Conservation (phyloP, 2,797 vertebrate genomes). For the Phoebastria nigripes region DNA sequence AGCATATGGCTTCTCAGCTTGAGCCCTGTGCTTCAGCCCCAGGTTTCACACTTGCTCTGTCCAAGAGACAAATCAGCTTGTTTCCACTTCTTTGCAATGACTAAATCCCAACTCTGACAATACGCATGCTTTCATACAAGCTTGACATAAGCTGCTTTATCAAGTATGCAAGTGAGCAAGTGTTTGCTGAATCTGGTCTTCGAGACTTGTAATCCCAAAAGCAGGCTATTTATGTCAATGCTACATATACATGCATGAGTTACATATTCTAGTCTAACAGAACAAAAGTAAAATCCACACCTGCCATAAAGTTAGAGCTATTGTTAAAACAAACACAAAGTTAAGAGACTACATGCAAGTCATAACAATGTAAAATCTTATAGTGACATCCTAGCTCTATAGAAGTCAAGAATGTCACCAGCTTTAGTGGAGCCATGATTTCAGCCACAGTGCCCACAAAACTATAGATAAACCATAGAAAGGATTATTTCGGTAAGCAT, state of each 20-base stretch:
- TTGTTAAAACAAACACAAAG: neutral
- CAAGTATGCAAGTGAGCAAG: neutral
- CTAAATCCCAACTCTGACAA: neutral
- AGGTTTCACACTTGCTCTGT: neutral
- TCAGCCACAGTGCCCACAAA: neutral
- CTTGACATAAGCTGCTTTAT: neutral
- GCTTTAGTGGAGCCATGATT: neutral
- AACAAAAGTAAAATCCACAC: neutral
- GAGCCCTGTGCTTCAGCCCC: neutral
- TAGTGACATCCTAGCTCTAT: neutral
- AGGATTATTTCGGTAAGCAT: neutral
- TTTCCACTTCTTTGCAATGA: neutral
- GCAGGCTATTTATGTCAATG: neutral
- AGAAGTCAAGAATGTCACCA: neutral
- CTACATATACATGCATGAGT: neutral
- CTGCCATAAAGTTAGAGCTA: neutral
- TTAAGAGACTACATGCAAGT: neutral
- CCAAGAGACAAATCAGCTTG: neutral
- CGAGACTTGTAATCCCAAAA: neutral
- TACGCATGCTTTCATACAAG: fast-evolving
- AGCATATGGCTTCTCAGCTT: neutral
- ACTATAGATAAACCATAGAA: neutral
- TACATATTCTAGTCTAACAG: neutral
- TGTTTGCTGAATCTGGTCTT: neutral
- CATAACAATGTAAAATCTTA: neutral